phyloP scores from a whole-genome alignment of 2,797 vertebrate genomes.

The Coregonus ussuriensis region DNA sequence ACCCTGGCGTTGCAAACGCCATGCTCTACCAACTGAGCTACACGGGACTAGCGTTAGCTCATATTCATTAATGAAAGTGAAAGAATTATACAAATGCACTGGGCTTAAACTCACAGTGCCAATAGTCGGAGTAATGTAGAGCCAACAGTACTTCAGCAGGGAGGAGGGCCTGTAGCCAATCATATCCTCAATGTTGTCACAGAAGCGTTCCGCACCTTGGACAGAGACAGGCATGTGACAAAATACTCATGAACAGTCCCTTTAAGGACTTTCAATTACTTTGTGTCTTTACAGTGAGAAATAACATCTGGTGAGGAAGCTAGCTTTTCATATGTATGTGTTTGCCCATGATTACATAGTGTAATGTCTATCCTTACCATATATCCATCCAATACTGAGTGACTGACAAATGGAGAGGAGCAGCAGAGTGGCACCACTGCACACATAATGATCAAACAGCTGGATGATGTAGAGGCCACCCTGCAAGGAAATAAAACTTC shows the following conservation, averaged over 20 bases:
- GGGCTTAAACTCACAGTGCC: slow-evolving; percentile 60
- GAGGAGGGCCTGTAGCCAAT: slow-evolving; percentile 69
- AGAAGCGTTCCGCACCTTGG: slow-evolving; percentile 70
- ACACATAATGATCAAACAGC: slow-evolving; percentile 75
- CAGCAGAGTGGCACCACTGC: slow-evolving; percentile 70
- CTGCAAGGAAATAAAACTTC: slow-evolving; percentile 40
- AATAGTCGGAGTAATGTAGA: slow-evolving; percentile 58
- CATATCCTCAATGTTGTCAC: slow-evolving; percentile 72
- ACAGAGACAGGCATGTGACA: slow-evolving; percentile 16
- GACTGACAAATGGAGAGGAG: slow-evolving; percentile 70
- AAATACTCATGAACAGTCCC: neutral
- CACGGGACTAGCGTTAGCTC: too few species aligned
- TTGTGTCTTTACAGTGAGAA: neutral
- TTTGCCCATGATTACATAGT: neutral
- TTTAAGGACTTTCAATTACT: neutral
- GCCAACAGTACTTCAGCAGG: slow-evolving; percentile 70
- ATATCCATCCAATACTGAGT: slow-evolving; percentile 69
- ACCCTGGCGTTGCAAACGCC: too few species aligned
- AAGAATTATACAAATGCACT: neutral
- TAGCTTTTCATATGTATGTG: neutral
- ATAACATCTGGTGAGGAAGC: too few species aligned
- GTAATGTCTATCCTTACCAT: slow-evolving; percentile 54
- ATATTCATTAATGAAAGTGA: neutral
- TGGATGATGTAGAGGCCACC: slow-evolving; percentile 68
- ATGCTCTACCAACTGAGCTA: too few species aligned